These are phyloP conservation scores for Pandemis corylana DNA, from an alignment of 2,888 invertebrate genomes.

Conservation along the genomic window DNA sequence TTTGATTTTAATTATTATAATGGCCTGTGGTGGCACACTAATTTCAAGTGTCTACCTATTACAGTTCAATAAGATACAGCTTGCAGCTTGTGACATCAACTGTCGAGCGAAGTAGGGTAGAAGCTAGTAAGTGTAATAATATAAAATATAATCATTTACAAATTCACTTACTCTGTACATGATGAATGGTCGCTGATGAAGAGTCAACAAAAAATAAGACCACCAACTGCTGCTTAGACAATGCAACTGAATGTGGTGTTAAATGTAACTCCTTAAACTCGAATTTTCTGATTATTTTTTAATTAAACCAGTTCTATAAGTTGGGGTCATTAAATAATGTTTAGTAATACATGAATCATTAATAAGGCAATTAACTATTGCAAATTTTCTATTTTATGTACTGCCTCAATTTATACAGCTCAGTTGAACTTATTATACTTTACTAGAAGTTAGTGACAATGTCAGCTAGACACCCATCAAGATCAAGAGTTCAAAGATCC, in stretches of 20 bases:
- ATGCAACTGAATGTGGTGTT: not conserved
- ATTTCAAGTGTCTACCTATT: no score
- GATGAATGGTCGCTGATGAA: not conserved
- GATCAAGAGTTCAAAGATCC: slow-evolving; percentile 42
- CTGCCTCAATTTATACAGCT: not conserved
- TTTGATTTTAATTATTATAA: no score
- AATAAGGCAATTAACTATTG: slow-evolving; percentile 1
- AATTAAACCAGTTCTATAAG: not conserved
- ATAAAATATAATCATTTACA: no score
- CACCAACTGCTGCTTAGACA: not conserved
- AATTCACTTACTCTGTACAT: not conserved
- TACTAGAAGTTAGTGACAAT: not conserved
- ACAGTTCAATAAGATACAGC: no score
- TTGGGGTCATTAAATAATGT: not conserved
- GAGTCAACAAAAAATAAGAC: not conserved
- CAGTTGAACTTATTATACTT: not conserved
- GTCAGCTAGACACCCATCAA: slow-evolving; percentile 34
- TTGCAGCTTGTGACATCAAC: no score
- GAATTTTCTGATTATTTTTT: not conserved
- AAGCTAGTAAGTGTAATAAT: no score
- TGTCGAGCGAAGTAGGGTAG: no score
- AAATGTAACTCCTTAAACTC: not conserved
- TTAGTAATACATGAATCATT: not conserved
- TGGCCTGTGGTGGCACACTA: no score
- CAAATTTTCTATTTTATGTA: not conserved